Evolutionary conservation across 2,888 invertebrate genomes (phyloP).

Genomic region (Limnephilus auricula): DNA sequence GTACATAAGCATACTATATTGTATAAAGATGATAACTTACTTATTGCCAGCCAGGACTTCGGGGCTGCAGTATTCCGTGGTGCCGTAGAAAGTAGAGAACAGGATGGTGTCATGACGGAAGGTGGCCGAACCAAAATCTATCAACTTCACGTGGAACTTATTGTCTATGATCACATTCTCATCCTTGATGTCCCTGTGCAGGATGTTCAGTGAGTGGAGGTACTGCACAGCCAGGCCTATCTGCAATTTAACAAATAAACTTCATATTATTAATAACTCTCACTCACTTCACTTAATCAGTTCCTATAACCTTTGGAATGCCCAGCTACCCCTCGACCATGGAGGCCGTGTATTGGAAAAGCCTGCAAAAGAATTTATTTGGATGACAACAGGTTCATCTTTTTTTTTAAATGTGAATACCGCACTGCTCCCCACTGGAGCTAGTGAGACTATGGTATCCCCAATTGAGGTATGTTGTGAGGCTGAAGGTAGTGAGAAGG

Average conservation of each 20-base stretch:
- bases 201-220: constrained; percentile 81
- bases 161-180: constrained; percentile 87
- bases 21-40: constrained; percentile 69
- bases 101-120: constrained; percentile 80
- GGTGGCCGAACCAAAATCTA: constrained; percentile 88
- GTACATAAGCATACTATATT: not conserved
- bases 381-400: too few species aligned
- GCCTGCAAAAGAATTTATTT: too few species aligned
- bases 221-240: constrained; percentile 84
- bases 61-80: constrained; percentile 86
- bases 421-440: too few species aligned
- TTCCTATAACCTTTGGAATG: too few species aligned
- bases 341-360: too few species aligned
- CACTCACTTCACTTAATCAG: not conserved
- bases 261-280: constrained; percentile 1
- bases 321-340: too few species aligned
- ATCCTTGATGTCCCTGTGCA: constrained; percentile 87
- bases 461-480: too few species aligned
- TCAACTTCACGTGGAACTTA: constrained; percentile 84
- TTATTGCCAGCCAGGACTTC: constrained; percentile 85
- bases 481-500: too few species aligned
- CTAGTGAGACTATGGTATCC: too few species aligned
- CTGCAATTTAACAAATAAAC: constrained; percentile 71
- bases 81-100: constrained; percentile 87
- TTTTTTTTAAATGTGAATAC: too few species aligned